A percentile compares a stretch with the other conserved stretches of the same genome.
phyloP scores from a whole-genome alignment of 1,140 invertebrate species.

The Hirudo medicinalis region DNA sequence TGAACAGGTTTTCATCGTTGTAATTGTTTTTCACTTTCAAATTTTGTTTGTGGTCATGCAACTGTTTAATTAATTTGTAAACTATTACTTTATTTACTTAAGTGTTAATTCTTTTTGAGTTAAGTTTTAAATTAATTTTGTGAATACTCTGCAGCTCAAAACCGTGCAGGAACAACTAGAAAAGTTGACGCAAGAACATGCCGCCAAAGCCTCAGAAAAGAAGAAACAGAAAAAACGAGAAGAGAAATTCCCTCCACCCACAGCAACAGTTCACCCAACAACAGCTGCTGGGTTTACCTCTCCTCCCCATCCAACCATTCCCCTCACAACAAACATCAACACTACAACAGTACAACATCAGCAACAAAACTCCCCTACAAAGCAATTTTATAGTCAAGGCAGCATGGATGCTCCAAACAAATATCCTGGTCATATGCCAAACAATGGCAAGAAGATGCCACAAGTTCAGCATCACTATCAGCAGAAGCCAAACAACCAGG shows the following conservation, averaged over 20 bases:
- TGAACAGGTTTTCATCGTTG: conserved; percentile 59
- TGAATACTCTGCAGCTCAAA: too few relatives aligned
- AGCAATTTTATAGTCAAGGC: neutral
- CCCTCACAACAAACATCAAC: neutral
- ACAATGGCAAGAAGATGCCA: neutral
- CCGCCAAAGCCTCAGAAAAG: conserved; percentile 22
- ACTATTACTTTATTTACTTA: too few relatives aligned
- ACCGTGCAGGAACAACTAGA: conserved; percentile 37
- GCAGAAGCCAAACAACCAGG: neutral
- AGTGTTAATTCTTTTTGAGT: neutral
- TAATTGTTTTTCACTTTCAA: too few relatives aligned
- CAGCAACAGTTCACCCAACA: neutral
- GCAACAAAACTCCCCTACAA: neutral
- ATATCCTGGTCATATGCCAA: neutral
- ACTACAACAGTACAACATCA: neutral
- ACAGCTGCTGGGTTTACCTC: neutral
- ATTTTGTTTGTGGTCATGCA: too few relatives aligned
- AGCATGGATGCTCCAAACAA: neutral
- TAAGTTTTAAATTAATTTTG: conserved; percentile 18
- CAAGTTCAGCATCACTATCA: neutral
- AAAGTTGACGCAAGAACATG: conserved; percentile 38
- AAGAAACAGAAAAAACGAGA: conserved; percentile 28
- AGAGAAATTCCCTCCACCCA: conserved; percentile 21
- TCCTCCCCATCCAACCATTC: neutral
- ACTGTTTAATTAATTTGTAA: too few relatives aligned